Evolutionary conservation across 2,888 invertebrate genomes (phyloP).

Genomic region (Synergus laeviventris): DNA sequence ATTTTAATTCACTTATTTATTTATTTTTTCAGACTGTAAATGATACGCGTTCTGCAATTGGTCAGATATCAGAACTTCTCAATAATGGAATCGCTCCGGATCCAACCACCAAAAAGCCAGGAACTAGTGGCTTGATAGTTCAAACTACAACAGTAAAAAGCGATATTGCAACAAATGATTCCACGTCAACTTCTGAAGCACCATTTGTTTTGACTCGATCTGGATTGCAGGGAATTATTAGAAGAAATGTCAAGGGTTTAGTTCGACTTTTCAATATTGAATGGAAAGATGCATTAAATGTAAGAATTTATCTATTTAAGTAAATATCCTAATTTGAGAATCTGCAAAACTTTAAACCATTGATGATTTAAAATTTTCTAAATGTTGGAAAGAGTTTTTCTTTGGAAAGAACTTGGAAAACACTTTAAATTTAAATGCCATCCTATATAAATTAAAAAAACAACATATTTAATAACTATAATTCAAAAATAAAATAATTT

Average conservation of each 20-base stretch:
- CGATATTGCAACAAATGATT: slow-evolving; percentile 64
- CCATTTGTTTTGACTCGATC: slow-evolving; percentile 75
- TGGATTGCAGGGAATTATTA: slow-evolving; percentile 74
- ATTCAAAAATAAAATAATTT: slow-evolving; percentile 3
- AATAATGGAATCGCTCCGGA: slow-evolving; percentile 74
- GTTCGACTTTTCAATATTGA: slow-evolving; percentile 77
- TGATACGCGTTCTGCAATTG: slow-evolving; percentile 77
- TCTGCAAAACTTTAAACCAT: not conserved
- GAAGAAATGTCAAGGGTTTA: slow-evolving; percentile 77
- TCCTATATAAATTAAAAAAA: too few relatives aligned
- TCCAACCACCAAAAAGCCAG: slow-evolving; percentile 51
- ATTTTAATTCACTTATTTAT: too few relatives aligned
- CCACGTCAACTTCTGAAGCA: slow-evolving; percentile 68
- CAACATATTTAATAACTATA: too few relatives aligned
- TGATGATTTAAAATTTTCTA: not conserved
- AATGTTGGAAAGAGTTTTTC: not conserved
- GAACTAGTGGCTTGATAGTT: slow-evolving; percentile 43
- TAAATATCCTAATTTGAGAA: not conserved
- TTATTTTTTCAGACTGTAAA: slow-evolving; percentile 75
- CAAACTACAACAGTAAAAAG: slow-evolving; percentile 41
- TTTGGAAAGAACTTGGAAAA: not conserved
- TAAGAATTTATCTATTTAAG: slow-evolving; percentile 60
- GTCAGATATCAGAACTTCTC: slow-evolving; percentile 74
- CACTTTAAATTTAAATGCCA: not conserved
- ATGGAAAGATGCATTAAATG: slow-evolving; percentile 77